Conservation (phyloP, 1,140 invertebrate genomes). For the Papilio dardanus region DNA sequence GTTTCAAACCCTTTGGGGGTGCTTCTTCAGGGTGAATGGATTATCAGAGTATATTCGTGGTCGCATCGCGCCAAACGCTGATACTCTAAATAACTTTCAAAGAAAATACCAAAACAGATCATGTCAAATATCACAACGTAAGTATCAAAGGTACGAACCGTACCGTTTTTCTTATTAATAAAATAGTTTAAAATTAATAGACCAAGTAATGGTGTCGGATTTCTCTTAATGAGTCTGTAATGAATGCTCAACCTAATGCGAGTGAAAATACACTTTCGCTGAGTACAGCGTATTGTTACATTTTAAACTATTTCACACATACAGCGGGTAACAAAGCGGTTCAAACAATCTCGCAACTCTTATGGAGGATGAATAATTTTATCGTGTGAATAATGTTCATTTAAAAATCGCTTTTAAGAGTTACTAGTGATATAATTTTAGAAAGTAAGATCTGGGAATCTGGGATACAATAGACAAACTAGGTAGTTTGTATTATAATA, state of each 20-base stretch:
- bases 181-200: constrained; percentile 11
- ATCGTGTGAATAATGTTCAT: constrained; percentile 20
- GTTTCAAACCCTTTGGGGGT: no score
- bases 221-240: constrained; percentile 57
- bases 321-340: neutral
- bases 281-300: constrained; percentile 45
- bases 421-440: constrained; percentile 15
- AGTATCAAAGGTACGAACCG: no score
- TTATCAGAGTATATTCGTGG: no score
- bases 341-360: neutral
- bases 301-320: constrained; percentile 31
- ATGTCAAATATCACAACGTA: no score
- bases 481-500: neutral
- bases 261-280: constrained; percentile 61
- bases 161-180: neutral
- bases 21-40: no score
- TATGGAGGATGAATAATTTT: neutral
- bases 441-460: constrained; percentile 3
- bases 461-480: neutral
- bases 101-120: no score
- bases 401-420: neutral
- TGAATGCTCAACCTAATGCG: constrained; percentile 61
- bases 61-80: no score
- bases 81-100: no score
- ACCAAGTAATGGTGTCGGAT: constrained; percentile 41